phyloP scores from a whole-genome alignment of 2,888 invertebrate species.

The Chrysina gloriosa region DNA sequence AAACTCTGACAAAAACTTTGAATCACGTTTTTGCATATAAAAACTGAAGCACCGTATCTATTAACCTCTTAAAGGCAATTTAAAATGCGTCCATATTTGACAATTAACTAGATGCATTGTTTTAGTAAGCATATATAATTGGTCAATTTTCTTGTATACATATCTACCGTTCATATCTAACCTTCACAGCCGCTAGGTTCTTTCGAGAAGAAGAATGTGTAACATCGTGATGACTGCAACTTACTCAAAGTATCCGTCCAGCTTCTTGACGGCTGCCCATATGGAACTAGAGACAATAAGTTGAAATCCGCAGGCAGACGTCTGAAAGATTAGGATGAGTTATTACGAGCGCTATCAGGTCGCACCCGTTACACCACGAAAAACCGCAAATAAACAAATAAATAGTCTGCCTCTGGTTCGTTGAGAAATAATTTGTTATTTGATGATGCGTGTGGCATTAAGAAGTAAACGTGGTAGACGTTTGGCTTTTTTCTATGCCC shows the following conservation, averaged over 20 bases:
- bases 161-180: neutral
- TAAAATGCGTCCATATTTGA: too few relatives aligned
- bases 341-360: conserved; percentile 22
- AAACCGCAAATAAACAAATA: conserved; percentile 36
- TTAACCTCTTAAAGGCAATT: too few relatives aligned
- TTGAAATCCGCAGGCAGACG: conserved; percentile 39
- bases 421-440: conserved; percentile 39
- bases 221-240: conserved; percentile 1
- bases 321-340: conserved; percentile 40
- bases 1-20: too few relatives aligned
- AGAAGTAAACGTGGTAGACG: neutral
- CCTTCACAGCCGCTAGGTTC: neutral
- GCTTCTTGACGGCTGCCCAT: neutral
- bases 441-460: conserved; percentile 35
- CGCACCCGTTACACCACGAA: conserved; percentile 12
- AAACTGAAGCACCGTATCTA: too few relatives aligned
- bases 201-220: neutral
- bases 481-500: neutral
- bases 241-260: conserved; percentile 1
- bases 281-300: conserved; percentile 21
- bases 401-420: conserved; percentile 24
- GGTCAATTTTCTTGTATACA: too few relatives aligned
- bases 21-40: too few relatives aligned
- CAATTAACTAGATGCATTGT: too few relatives aligned
- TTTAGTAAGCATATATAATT: too few relatives aligned